Evolutionary conservation across 2,113 vertebrate species (phyloP), one percentile per base, ranked within the genome.

Genomic region (Alosa alosa): DNA sequence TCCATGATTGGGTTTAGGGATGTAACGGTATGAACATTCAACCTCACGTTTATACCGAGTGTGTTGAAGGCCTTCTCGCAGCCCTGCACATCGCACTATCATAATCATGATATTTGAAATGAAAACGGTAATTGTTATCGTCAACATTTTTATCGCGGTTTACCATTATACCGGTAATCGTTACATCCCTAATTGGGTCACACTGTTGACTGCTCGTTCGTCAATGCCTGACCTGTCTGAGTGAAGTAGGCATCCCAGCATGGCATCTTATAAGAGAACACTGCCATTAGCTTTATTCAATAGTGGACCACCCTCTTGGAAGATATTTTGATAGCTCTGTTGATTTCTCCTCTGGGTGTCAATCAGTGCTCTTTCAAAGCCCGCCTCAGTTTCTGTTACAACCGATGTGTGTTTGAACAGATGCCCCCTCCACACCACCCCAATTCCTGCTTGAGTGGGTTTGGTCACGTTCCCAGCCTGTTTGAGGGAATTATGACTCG

Each of bases 401-500:
- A 1, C 13, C 50, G 17, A 49, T 49, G 47, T 13, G 47, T 64
- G 31, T 6, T 10, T 15, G 3, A 36, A 78, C 72, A 39, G 15
- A 11, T 17, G 11, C 11, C 36, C 55, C 20, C 55, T 7, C 4
- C 55, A 22, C 55, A 4, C 3, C 72, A 78, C 11, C 31, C 72
- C 15, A 78, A 41, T 78, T 78, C 72, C 72, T 78, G 72, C 72
- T 36, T 78, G 72, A 31, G 31, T 36, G 3, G 10, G 4, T 78
- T 39, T 39, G 36, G 72, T 36, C 72, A 41, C 10, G 31, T 17
- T 18, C 72, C 72, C 72, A 78, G 72, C 31, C 72, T 17, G 31
- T 78, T 60, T n/a, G 9, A 78, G 36, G 72, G 72, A 78, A 78
- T 39, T 39, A 78, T 78, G 72, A 78, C 31, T 78, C 72, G 39